These are phyloP conservation scores for Ceratosolen solmsi DNA, from an alignment of 1,140 invertebrate species.

Conservation along the genomic window DNA sequence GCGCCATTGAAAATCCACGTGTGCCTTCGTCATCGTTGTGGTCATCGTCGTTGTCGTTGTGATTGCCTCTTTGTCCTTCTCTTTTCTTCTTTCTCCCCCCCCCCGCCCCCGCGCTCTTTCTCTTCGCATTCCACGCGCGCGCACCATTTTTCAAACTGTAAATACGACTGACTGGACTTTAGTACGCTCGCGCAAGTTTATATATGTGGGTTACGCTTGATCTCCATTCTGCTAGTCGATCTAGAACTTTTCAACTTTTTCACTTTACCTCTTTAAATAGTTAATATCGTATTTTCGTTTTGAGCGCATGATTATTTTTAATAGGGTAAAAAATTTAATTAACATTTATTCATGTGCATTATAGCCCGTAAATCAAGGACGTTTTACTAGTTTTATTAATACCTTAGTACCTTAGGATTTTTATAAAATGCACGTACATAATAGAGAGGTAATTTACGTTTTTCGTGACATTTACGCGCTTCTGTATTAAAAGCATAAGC, in stretches of 20 bases:
- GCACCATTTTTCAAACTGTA: constrained; percentile 45
- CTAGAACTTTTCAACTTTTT: neutral
- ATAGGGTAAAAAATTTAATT: too few species aligned
- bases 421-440: neutral
- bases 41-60: neutral
- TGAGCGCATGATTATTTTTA: too few species aligned
- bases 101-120: neutral
- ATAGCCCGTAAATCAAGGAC: too few species aligned
- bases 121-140: constrained; percentile 29
- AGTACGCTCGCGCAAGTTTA: neutral
- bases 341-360: too few species aligned
- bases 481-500: too few species aligned
- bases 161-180: constrained; percentile 34
- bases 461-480: too few species aligned
- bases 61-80: constrained; percentile 7
- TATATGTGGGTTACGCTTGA: constrained; percentile 25
- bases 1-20: constrained; percentile 42
- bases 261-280: neutral
- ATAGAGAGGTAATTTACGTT: too few species aligned
- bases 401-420: too few species aligned
- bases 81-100: constrained; percentile 9
- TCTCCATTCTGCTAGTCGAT: neutral
- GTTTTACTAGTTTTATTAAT: too few species aligned
- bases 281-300: too few species aligned
- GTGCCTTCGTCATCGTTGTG: neutral